Evolutionary conservation across 2,113 vertebrate species (phyloP), one percentile per base, ranked within the genome.

Genomic region (Gnathonemus longibarbis): DNA sequence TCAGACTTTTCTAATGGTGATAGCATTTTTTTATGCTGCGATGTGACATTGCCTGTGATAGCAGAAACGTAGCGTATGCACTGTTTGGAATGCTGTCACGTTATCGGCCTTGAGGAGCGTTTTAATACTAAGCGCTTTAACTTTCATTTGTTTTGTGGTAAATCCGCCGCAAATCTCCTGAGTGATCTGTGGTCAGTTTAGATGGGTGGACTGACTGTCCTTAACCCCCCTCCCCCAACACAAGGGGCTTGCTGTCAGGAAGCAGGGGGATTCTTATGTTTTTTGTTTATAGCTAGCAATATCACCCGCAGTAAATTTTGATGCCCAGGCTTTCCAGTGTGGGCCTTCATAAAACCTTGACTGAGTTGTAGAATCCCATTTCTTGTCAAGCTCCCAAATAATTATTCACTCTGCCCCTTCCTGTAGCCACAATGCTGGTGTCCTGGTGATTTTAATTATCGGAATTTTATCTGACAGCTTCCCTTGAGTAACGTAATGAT

Each of bases 391-490:
- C 45, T 50, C n/a, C 8, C 45, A 10, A n/a, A 15, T 50, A 5
- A 24, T n/a, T 13, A 10, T 49, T n/a, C 62, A 31, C 49, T 62
- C 45, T 58, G 4, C 39, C 48, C 3, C 35, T 84, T 42, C 62
- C 87, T 52, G 6, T 45, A 52, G 80, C 7, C 45, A 49, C 74
- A 80, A 3, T 39, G 31, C 10, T 86, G 24, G 84, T 86, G 48
- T 86, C 84, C 84, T 8, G 24, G 84, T 86, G 84, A 86, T 86
- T 49, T 86, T 86, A 86, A 86, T 86, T 86, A 86, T 49, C 45
- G 48, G 6, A 48, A 86, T 86, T 50, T 86, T 24, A 50, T 86
- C 45, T 86, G 84, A 48, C 45, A 13, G 24, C 45, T 86, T 46
- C 84, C n/a, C 84, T 15, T 42, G 17, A 39, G 45, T 46, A 50